Conservation (phyloP, 2,797 vertebrate species). For the Periophthalmus magnuspinnatus region DNA sequence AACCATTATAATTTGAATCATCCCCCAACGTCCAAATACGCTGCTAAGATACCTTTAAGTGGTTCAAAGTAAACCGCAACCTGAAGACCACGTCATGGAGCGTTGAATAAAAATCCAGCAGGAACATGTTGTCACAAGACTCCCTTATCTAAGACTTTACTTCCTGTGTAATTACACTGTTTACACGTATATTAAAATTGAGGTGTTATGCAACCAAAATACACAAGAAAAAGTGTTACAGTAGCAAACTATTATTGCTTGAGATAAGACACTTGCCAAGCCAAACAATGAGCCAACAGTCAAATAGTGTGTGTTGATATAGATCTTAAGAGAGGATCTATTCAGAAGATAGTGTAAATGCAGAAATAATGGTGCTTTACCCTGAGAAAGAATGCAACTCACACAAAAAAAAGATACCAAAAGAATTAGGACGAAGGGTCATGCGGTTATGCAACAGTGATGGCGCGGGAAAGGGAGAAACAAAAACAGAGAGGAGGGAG, state of each 20-base stretch:
- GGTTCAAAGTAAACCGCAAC: slow-evolving; percentile 17
- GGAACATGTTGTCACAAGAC: slow-evolving; percentile 23
- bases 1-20: slow-evolving; percentile 31
- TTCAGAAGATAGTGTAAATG: slow-evolving; percentile 17
- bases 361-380: slow-evolving; percentile 26
- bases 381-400: slow-evolving; percentile 38
- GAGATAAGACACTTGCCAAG: slow-evolving; percentile 61
- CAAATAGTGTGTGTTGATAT: slow-evolving; percentile 7
- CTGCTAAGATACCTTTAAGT: slow-evolving; percentile 35
- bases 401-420: slow-evolving; percentile 40
- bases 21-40: slow-evolving; percentile 19
- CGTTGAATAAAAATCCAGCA: slow-evolving; percentile 14
- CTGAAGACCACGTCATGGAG: slow-evolving; percentile 7
- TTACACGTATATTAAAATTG: not conserved
- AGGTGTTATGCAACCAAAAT: slow-evolving; percentile 49
- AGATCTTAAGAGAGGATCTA: slow-evolving; percentile 6
- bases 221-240: slow-evolving; percentile 48
- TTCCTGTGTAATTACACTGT: slow-evolving; percentile 27
- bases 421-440: slow-evolving; percentile 20
- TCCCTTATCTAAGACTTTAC: slow-evolving; percentile 17
- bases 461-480: slow-evolving; percentile 22
- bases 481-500: slow-evolving; percentile 30
- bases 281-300: slow-evolving; percentile 48
- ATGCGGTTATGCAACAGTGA: slow-evolving; percentile 50
- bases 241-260: slow-evolving; percentile 52